Evolutionary conservation across 2,888 invertebrate genomes (phyloP), one percentile per base, ranked within the genome.

Genomic region (Theristus sp.): DNA sequence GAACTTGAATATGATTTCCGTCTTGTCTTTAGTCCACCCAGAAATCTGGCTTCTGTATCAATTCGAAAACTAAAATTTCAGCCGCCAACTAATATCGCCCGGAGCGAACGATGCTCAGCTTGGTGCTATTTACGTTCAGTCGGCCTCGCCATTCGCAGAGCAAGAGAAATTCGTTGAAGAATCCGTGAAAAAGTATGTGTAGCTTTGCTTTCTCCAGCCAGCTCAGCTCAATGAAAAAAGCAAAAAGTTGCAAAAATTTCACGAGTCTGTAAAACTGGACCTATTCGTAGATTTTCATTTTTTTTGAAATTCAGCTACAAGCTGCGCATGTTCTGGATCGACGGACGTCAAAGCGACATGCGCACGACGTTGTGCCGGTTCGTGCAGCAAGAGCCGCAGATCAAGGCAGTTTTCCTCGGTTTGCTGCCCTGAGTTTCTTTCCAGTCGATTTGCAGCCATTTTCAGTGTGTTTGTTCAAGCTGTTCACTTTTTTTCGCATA

Each of bases 341-440:
- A n/a, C 24, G n/a, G 24, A 17, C 94, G 0, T 89, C 85, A 0
- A 79, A 96, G 22, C 78, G 98, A 46, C 85, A 89, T 74, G 74
- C 89, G 64, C 75, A 80, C 20, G 75, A 81, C 65, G 77, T 80
- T 61, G 20, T 25, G 10, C 2, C 57, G 24, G 26, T 17, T 58
- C 46, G 3, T 3, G 58, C 56, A 59, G 22, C 69, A 75, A 25
- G 74, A 78, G 66, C 78, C 80, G 0, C 74, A 81, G 57, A 78
- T 93, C 30, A 84, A 86, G 73, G 89, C 87, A 0, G 84, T 87
- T 60, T 78, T 96, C 3, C 89, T 98, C 87, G 98, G 98, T n/a
- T n/a, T n/a, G n/a, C n/a, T n/a, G n/a, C n/a, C n/a, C n/a, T n/a
- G n/a, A n/a, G n/a, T n/a, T n/a, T n/a, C n/a, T n/a, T n/a, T n/a